Evolutionary conservation across 2,888 invertebrate species (phyloP), one percentile per base, ranked within the genome.

Genomic region (Argynnis bischoffii): DNA sequence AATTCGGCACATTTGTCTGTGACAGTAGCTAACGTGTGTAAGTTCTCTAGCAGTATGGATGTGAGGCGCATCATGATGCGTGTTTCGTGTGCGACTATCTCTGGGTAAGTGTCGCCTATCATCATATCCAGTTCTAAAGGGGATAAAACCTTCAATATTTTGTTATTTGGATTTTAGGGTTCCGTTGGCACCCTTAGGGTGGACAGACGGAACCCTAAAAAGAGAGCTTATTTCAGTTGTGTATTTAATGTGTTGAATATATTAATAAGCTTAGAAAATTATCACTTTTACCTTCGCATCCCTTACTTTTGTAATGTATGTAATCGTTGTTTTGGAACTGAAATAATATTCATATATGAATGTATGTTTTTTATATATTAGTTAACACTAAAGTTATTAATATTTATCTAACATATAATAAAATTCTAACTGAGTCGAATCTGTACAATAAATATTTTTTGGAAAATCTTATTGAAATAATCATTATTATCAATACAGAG

Each of bases 21-120:
- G 31, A 95, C 88, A 15, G 90, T 87, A 0, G 94, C 81, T 3
- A 97, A 85, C 0, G 93, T 83, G 59, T 92, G 84, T 35, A 94
- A 85, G 73, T 95, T 90, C 70, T 95, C 93, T 74, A 95, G 86
- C 26, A 97, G 92, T 68, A 94, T 93, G 68, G 94, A 86, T 8
- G 95, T 94, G 55, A 97, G 88, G 14, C 94, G 86, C 81, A 95
- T 92, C 94, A 97, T 95, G 77, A 98, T 96, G 66, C 95, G 91
- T 4, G 95, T 95, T 88, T 98, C 97, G 75, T 96, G 95, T 69
- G 96, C 96, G 76, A 95, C 94, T 78, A 98, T 97, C 80, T 96
- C 96, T 14, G 95, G 94, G 78, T 96, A 94, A 50, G 96, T 95
- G 86, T 98, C 96, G 50, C 98, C 98, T 69, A 97, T 91, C 74